These are phyloP conservation scores for Melanogrammus aeglefinus DNA, from an alignment of 2,797 vertebrate species.

Conservation along the genomic window DNA sequence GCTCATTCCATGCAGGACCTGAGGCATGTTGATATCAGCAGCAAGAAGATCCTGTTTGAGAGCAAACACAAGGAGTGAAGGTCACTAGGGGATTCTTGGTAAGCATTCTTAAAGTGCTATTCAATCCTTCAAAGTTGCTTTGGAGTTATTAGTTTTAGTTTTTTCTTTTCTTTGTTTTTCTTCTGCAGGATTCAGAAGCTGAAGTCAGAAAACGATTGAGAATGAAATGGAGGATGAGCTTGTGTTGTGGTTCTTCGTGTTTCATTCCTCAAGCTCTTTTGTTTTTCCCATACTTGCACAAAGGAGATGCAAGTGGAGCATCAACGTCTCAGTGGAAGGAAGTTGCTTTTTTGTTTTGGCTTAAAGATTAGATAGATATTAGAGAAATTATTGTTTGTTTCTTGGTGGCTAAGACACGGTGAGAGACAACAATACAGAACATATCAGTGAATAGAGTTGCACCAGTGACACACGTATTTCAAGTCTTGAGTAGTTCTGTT, in stretches of 20 bases:
- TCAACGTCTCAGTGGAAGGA: background rate
- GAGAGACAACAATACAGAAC: background rate
- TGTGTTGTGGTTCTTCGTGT: background rate
- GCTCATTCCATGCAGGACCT: slow-evolving; percentile 57
- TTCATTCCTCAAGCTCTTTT: background rate
- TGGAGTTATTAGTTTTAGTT: background rate
- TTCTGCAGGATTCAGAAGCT: background rate
- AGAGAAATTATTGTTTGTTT: background rate
- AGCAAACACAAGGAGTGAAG: slow-evolving; percentile 45
- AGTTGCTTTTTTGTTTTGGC: background rate
- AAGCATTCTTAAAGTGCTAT: background rate
- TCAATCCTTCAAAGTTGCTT: background rate
- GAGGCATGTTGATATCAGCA: slow-evolving; percentile 70
- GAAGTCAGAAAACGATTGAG: background rate
- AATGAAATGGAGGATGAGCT: background rate
- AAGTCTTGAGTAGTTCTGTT: slow-evolving; percentile 12
- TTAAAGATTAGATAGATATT: background rate
- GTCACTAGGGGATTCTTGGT: background rate
- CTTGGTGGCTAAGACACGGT: background rate
- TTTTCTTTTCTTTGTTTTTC: background rate
- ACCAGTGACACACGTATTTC: slow-evolving; percentile 8
- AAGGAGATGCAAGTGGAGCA: background rate
- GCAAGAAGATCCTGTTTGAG: slow-evolving; percentile 74
- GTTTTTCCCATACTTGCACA: background rate
- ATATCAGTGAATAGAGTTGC: background rate